Base-by-base conservation (phyloP, 2,113 vertebrate genomes). In the Amazona vittata region DNA sequence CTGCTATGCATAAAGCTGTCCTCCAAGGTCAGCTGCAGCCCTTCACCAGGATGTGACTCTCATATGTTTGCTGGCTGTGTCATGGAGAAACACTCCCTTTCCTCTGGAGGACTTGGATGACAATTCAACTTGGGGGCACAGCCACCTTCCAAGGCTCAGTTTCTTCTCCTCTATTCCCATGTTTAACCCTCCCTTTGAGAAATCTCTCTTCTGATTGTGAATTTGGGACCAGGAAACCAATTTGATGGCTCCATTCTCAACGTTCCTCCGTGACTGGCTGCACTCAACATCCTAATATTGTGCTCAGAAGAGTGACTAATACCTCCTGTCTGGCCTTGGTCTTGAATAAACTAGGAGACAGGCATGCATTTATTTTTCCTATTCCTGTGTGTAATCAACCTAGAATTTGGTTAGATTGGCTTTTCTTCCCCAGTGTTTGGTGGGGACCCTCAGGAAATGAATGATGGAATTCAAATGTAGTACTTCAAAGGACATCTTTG, bases 221-320 rank as follows among this genome's bases (percentile, higher is more conserved):
- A 65, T 89, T 93, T 76, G 70, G 53, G 81, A 79, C 63, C 26
- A 19, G 94, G 86, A 78, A 78, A 31, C 6, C 4, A 31, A 70
- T 75, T 95, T 82, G 43, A 46, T 92, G 89, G 75, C 77, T 83
- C 84, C 71, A 22, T 95, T 92, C 83, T 91, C 33, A 8, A 33
- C 14, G 0, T 93, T 21, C 3, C 82, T 44, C 82, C 91, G 79
- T 46, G 68, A 83, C 47, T 80, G 90, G 93, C 95, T 57, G 53
- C 43, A 80, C 79, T 96, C 96, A 94, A 60, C 85, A 76, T 90
- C 76, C 96, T 97, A 95, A 97, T 94, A 96, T 96, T 98, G 97
- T 97, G 92, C 93, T 98, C 77, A 69, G 92, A 91, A 62, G 91
- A 91, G 87, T 98, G 98, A 98, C 97, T 98, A 97, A 98, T 96